phyloP scores from a whole-genome alignment of 2,113 vertebrate species.

The Nansenia antarctica region DNA sequence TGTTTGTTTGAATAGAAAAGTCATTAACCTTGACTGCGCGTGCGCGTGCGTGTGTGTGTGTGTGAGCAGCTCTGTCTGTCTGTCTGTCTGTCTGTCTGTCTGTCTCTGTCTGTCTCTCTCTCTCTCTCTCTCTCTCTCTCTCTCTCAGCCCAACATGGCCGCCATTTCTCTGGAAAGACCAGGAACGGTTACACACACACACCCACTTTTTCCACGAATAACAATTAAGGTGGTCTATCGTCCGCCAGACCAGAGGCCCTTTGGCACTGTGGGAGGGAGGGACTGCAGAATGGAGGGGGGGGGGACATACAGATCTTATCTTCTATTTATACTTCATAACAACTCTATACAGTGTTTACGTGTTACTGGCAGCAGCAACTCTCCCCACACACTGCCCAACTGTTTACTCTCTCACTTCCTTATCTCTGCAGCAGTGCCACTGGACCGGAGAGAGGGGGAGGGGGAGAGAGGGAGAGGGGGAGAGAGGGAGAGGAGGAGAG shows the following conservation, averaged over 20 bases:
- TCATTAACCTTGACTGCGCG: too few relatives aligned
- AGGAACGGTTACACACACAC: too few relatives aligned
- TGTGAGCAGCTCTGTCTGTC: background rate
- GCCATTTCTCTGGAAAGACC: background rate
- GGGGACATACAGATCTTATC: slow-evolving; percentile 49
- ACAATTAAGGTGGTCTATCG: background rate
- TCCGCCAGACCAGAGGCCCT: background rate
- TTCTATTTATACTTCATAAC: slow-evolving; percentile 57
- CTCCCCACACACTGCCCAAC: background rate
- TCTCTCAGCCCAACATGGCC: slow-evolving; percentile 11
- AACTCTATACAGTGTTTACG: slow-evolving; percentile 56
- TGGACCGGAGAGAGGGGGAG: slow-evolving; percentile 27
- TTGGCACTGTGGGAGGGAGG: background rate
- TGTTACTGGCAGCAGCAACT: slow-evolving; percentile 47
- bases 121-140: background rate
- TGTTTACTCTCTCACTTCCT: slow-evolving; percentile 73
- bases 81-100: slow-evolving; percentile 50
- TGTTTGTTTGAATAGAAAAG: too few relatives aligned
- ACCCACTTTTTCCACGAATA: background rate
- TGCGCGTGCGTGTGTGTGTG: too few relatives aligned
- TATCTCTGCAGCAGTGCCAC: slow-evolving; percentile 61
- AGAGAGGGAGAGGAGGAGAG: background rate
- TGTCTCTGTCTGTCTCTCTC: slow-evolving; percentile 20
- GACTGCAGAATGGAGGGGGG: background rate
- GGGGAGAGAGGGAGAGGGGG: background rate